These are phyloP conservation scores for Augochlorella aurata DNA, from an alignment of 2,888 invertebrate genomes.

Conservation along the genomic window DNA sequence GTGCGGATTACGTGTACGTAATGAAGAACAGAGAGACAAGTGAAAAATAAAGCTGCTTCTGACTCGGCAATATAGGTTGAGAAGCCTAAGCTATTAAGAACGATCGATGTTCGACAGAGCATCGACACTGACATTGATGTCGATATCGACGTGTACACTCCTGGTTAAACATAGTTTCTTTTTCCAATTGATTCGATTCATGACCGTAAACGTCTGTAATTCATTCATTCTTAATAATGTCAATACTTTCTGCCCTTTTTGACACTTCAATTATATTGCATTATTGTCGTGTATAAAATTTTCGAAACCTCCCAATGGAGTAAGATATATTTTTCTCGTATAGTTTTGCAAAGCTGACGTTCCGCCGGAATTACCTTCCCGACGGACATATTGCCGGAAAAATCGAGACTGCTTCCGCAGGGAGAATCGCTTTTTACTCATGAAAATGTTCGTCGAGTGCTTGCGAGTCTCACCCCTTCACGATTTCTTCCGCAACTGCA, in stretches of 20 bases:
- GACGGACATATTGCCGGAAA: neutral
- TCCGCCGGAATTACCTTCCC: neutral
- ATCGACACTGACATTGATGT: slow-evolving; percentile 25
- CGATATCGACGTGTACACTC: slow-evolving; percentile 9
- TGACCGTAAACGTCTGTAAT: neutral
- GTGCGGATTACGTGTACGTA: neutral
- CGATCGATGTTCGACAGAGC: slow-evolving; percentile 22
- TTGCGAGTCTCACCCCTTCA: slow-evolving; percentile 10
- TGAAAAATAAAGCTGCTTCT: slow-evolving; percentile 9
- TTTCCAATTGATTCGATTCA: neutral
- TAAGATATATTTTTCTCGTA: neutral
- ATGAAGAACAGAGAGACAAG: neutral
- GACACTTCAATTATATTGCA: too few species aligned
- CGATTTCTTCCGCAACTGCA: neutral
- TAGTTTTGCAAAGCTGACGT: neutral
- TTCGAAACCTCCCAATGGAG: neutral
- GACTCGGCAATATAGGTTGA: slow-evolving; percentile 10
- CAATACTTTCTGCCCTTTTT: too few species aligned
- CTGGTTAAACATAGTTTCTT: neutral
- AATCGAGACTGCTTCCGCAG: neutral
- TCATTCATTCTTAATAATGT: too few species aligned
- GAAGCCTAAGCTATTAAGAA: slow-evolving; percentile 23
- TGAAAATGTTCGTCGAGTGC: slow-evolving; percentile 29
- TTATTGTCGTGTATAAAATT: neutral
- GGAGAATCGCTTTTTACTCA: slow-evolving; percentile 24